These are phyloP conservation scores for Climacteris rufus DNA, from an alignment of 2,113 vertebrate genomes.

Conservation along the genomic window DNA sequence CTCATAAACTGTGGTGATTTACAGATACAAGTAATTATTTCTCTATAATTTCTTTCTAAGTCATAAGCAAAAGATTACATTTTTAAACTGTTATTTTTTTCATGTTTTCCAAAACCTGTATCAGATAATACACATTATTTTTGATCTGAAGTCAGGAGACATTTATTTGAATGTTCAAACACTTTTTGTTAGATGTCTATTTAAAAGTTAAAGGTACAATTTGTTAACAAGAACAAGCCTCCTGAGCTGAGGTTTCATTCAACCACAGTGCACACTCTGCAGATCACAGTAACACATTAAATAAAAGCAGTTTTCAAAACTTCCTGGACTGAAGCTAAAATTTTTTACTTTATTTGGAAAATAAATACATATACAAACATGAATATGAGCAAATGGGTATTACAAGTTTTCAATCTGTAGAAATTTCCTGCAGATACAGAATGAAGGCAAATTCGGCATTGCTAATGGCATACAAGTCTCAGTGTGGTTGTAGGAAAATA, in stretches of 20 bases:
- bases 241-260: neutral
- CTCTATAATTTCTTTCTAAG: neutral
- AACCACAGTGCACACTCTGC: neutral
- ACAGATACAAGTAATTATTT: neutral
- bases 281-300: neutral
- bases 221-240: neutral
- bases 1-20: neutral
- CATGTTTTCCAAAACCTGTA: neutral
- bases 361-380: neutral
- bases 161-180: neutral
- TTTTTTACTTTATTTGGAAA: neutral
- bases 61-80: neutral
- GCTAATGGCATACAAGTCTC: neutral
- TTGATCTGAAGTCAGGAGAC: neutral
- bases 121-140: neutral
- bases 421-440: neutral
- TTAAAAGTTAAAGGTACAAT: neutral
- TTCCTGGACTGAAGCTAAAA: neutral
- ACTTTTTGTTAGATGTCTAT: neutral
- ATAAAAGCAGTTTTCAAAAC: neutral
- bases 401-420: neutral
- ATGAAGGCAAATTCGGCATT: neutral
- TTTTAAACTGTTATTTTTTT: neutral
- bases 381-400: neutral
- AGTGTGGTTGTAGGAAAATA: neutral